Evolutionary conservation across 2,888 invertebrate species (phyloP), one percentile per base, ranked within the genome.

Genomic region (Catocala fraxini): DNA sequence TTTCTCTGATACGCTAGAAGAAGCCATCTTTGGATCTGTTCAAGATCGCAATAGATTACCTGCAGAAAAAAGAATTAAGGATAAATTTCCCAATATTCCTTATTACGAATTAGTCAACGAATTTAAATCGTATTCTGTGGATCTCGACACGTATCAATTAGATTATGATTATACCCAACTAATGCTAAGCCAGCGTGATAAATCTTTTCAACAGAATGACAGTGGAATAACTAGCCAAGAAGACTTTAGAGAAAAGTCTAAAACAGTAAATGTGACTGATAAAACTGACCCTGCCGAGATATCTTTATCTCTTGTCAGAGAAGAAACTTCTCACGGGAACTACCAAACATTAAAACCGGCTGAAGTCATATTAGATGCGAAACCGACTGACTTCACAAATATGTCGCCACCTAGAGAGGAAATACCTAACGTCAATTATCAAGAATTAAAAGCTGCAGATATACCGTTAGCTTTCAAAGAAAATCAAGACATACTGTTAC

Each of bases 1-100:
- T 52, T 75, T 84, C 33, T 79, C 83, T 10, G 80, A 84, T 33
- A 71, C 87, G 53, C 61, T 92, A 11, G 95, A 96, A 85, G 93
- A 95, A 86, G 95, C 92, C 3, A 95, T 96, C 70, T 96, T 96
- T 81, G 96, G 96, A 48, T 96, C 96, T 9, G 95, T 96, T 10
- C 95, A 96, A 89, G 91, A 95, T 74, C 89, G 96, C 48, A 94
- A 87, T 62, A 86, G 78, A 76, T 59, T 61, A 48, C 15, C 59
- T 41, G 49, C 57, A 43, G 71, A 76, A 12, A 81, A 75, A 41
- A 83, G 67, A 68, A 51, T 39, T 5, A 71, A 64, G 10, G 68
- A 78, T 15, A 79, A 72, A 63, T 45, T 51, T 58, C 53, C 67
- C 0, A 72, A 73, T 59, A 84, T 90, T 68, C 89, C 91, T 5